Evolutionary conservation across 2,113 vertebrate genomes (phyloP).

Genomic region (Dromiciops gliroides): DNA sequence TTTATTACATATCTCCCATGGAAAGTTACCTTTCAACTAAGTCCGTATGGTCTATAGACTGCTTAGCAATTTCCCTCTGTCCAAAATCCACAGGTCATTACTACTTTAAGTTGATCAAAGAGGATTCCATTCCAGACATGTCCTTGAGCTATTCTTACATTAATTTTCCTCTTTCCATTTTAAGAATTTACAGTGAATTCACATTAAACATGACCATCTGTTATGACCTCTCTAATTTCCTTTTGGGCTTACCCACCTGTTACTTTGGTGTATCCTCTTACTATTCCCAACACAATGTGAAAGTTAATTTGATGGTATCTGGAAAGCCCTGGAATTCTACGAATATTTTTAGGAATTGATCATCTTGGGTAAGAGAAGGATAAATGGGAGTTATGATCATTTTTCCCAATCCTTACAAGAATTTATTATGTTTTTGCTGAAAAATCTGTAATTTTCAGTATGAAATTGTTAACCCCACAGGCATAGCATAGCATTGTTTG

Average conservation of each 20-base stretch:
- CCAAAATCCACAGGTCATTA: neutral
- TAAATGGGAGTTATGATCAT: no score
- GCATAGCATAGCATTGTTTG: slow-evolving; percentile 9
- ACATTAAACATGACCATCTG: no score
- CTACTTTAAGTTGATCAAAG: slow-evolving; percentile 22
- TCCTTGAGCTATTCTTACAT: neutral
- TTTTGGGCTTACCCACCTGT: neutral
- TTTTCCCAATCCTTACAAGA: no score
- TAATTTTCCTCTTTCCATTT: slow-evolving; percentile 12
- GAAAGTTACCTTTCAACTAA: no score
- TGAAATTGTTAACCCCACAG: neutral
- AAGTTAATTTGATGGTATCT: neutral
- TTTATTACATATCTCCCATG: no score
- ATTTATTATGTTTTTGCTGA: no score
- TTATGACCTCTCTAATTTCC: no score
- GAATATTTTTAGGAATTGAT: neutral
- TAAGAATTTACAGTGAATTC: no score
- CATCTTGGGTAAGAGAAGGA: no score
- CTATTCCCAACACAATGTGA: neutral
- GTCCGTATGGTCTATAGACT: no score
- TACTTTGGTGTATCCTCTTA: neutral
- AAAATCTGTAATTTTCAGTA: no score
- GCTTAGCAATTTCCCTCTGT: neutral
- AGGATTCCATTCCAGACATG: slow-evolving; percentile 5
- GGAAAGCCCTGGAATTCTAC: neutral